Conservation (phyloP, 2,113 vertebrate species). For the Brienomyrus brachyistius region DNA sequence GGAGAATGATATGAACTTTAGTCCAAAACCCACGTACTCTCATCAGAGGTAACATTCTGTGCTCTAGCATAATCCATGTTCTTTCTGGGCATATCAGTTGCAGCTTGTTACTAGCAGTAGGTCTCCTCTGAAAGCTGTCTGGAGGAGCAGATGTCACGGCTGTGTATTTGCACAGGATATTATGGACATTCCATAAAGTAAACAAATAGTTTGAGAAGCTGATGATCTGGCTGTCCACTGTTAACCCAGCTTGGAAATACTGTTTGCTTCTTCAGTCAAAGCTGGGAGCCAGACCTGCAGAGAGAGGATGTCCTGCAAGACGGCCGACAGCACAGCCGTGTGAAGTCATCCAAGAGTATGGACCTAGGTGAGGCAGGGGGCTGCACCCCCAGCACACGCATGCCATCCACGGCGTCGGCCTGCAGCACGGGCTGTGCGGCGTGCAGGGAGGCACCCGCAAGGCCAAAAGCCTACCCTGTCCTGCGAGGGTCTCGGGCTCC, state of each 20-base stretch:
- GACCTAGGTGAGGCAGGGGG: conserved; percentile 76
- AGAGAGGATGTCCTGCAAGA: conserved; percentile 33
- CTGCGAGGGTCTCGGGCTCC: too few species aligned
- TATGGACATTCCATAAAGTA: background rate
- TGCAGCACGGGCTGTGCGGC: background rate
- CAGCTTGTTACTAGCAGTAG: background rate
- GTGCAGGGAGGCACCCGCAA: background rate
- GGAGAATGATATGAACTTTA: conserved; percentile 27
- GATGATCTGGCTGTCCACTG: background rate
- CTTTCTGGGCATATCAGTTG: background rate
- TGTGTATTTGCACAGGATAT: background rate
- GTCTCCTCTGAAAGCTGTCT: background rate
- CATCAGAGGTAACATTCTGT: conserved; percentile 42
- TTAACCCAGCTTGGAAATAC: background rate
- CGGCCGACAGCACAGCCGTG: conserved; percentile 64
- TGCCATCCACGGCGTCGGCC: background rate
- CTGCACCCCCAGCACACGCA: conserved; percentile 22
- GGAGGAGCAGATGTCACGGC: background rate
- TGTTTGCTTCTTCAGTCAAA: conserved; percentile 19
- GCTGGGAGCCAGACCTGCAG: conserved; percentile 14
- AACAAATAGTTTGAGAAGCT: background rate
- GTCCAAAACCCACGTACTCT: conserved; percentile 25
- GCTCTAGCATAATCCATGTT: background rate
- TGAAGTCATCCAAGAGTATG: conserved; percentile 96
- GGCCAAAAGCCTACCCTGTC: background rate